Evolutionary conservation across 2,797 vertebrate species (phyloP).

Genomic region (Chrysolophus pictus): DNA sequence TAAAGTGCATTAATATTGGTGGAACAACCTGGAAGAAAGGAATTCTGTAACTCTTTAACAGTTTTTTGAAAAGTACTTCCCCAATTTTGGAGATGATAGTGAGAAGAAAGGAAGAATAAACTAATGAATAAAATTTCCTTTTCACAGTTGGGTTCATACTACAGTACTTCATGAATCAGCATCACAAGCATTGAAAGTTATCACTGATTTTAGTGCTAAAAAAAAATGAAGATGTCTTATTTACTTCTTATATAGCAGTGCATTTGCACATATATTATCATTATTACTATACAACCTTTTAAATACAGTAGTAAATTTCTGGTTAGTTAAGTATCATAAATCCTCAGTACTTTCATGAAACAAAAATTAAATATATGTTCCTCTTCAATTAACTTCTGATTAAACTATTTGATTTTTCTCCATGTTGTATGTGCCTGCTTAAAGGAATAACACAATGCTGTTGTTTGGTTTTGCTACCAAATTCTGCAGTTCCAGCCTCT

Average conservation of each 20-base stretch:
- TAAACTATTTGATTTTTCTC: not conserved
- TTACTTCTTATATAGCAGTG: not conserved
- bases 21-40: not conserved
- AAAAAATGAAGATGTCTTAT: not conserved
- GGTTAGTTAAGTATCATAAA: not conserved
- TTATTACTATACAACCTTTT: not conserved
- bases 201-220: not conserved
- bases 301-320: too few relatives aligned
- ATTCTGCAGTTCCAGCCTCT: not conserved
- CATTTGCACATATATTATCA: not conserved
- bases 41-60: not conserved
- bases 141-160: not conserved
- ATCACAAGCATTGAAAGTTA: not conserved
- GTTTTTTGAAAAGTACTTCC: not conserved
- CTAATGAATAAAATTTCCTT: not conserved
- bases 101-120: not conserved
- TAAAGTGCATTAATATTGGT: not conserved
- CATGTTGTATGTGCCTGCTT: not conserved
- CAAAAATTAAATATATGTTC: not conserved
- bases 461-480: not conserved
- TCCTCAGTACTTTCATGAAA: not conserved
- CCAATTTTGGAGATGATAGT: not conserved
- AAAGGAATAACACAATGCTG: not conserved
- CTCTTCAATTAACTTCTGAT: not conserved
- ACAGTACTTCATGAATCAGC: not conserved